Evolutionary conservation across 2,888 invertebrate species (phyloP).

Genomic region (Plutella xylostella): DNA sequence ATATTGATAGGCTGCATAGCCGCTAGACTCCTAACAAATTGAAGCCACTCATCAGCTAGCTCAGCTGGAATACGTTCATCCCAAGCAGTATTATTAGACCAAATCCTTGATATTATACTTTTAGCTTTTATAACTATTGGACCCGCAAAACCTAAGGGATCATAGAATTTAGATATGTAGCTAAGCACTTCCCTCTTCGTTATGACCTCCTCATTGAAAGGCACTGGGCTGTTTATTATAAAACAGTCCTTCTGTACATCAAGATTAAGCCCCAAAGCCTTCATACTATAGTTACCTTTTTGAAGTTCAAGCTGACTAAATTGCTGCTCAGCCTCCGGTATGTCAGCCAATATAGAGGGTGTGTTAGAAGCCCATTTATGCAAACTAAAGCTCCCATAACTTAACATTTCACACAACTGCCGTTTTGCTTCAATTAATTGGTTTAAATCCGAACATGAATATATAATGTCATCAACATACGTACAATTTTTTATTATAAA

Average conservation of each 20-base stretch:
- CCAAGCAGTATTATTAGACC: conserved; percentile 12
- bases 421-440: not conserved
- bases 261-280: not conserved
- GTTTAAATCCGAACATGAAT: not conserved
- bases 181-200: conserved; percentile 9
- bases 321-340: conserved; percentile 6
- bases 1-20: conserved; percentile 11
- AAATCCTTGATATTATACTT: conserved; percentile 14
- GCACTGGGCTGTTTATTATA: conserved; percentile 5
- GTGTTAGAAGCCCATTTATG: not conserved
- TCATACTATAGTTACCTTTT: conserved; percentile 8
- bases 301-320: conserved; percentile 13
- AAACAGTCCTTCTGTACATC: not conserved
- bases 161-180: conserved; percentile 14
- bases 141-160: conserved; percentile 14
- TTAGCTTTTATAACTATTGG: conserved; percentile 13
- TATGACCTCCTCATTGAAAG: not conserved
- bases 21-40: conserved; percentile 10
- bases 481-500: conserved; percentile 9
- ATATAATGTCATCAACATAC: conserved; percentile 12
- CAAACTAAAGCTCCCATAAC: not conserved
- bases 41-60: conserved; percentile 7
- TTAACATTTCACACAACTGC: not conserved
- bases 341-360: not conserved
- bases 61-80: conserved; percentile 5